A percentile compares a stretch with the other conserved stretches of the same genome.
Conservation (phyloP, 2,888 invertebrate genomes). For the Operophtera brumata region DNA sequence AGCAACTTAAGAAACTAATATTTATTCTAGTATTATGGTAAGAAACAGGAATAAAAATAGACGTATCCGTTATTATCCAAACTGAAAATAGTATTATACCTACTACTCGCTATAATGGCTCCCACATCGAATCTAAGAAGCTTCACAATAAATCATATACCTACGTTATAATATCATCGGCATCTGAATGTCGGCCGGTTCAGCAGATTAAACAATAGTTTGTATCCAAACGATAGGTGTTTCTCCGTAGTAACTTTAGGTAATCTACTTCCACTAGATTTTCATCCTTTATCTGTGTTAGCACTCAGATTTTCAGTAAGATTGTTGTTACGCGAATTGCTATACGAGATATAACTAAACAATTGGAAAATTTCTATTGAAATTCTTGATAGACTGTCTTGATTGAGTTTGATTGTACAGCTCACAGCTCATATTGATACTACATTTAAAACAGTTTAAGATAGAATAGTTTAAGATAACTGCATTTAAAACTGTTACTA, state of each 20-base stretch:
- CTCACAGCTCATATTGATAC: no score
- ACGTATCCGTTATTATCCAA: conserved; percentile 42
- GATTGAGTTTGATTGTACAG: no score
- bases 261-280: background rate
- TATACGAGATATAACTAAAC: background rate
- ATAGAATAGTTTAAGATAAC: no score
- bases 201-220: conserved; percentile 1
- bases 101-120: conserved; percentile 62
- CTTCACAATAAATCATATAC: conserved; percentile 67
- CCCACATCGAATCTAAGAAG: conserved; percentile 61
- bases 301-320: background rate
- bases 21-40: background rate
- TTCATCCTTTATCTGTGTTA: background rate
- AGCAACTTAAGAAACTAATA: no score
- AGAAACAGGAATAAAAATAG: conserved; percentile 40
- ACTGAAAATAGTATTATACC: conserved; percentile 55
- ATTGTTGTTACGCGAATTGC: background rate
- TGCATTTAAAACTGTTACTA: no score
- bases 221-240: background rate
- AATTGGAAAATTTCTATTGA: background rate
- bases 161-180: conserved; percentile 70
- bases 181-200: conserved; percentile 44
- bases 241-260: background rate
- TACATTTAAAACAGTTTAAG: no score
- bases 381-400: background rate